These are phyloP conservation scores for Neolamprologus hecqui DNA, from an alignment of 2,113 vertebrate genomes.

Conservation along the genomic window DNA sequence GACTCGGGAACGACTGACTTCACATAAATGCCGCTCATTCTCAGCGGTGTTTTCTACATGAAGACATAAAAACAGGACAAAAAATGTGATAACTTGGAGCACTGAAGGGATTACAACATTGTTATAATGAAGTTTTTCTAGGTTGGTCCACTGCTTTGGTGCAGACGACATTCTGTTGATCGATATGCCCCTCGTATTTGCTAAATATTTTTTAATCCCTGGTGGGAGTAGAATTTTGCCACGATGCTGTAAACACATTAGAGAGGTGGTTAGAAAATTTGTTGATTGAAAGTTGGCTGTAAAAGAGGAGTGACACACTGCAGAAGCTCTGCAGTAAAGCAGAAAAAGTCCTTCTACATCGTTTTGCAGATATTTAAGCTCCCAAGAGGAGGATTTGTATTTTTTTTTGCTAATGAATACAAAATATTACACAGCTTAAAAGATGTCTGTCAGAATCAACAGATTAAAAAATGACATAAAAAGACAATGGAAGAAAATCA, in stretches of 20 bases:
- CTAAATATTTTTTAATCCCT: not conserved
- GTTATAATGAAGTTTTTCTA: not conserved
- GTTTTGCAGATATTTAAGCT: not conserved
- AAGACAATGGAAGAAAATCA: not conserved
- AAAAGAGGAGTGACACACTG: not conserved
- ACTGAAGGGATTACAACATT: rapidly evolving
- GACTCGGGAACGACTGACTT: slow-evolving; percentile 73
- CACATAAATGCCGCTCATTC: slow-evolving; percentile 72
- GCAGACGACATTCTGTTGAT: rapidly evolving
- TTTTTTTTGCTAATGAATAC: not conserved
- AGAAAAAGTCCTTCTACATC: not conserved
- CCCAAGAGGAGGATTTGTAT: not conserved
- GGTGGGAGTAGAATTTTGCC: not conserved
- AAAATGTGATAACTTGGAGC: not conserved
- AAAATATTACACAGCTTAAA: not conserved
- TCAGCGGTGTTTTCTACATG: slow-evolving; percentile 60
- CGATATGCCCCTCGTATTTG: not conserved
- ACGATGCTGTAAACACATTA: not conserved
- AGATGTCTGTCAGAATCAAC: not conserved
- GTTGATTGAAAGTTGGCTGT: rapidly evolving
- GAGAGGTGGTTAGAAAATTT: not conserved
- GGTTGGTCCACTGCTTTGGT: rapidly evolving
- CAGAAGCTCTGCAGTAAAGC: not conserved
- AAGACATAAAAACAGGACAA: not conserved
- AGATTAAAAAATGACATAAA: not conserved